Evolutionary conservation across 2,113 vertebrate species (phyloP).

Genomic region (Dendrocopos noguchii): DNA sequence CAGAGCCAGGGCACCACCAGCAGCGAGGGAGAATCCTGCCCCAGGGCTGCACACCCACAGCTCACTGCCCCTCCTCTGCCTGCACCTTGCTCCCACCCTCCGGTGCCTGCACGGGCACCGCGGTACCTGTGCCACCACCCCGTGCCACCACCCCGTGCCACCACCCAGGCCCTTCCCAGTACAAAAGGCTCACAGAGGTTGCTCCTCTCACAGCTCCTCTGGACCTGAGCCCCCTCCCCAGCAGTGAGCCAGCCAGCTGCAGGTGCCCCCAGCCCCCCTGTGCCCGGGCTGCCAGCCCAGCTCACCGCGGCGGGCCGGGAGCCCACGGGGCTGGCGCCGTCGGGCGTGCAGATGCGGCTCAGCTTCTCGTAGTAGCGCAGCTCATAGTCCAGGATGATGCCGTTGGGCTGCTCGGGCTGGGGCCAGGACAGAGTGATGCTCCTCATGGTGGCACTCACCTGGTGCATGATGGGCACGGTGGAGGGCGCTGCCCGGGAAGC

Average conservation of each 20-base stretch:
- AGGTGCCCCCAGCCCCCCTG: neutral
- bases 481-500: slow-evolving; percentile 88
- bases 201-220: neutral
- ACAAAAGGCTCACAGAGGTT: accelerated
- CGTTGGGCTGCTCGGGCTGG: slow-evolving; percentile 97
- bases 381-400: slow-evolving; percentile 98
- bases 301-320: slow-evolving; percentile 23
- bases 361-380: slow-evolving; percentile 97
- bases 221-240: neutral
- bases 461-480: slow-evolving; percentile 98
- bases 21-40: neutral
- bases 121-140: neutral
- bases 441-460: slow-evolving; percentile 98
- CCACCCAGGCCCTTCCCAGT: neutral
- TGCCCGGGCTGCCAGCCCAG: neutral
- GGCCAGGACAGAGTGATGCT: slow-evolving; percentile 99
- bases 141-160: neutral
- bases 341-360: slow-evolving; percentile 73
- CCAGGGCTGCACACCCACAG: accelerated
- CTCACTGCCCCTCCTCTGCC: neutral
- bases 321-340: slow-evolving; percentile 39
- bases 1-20: accelerated
- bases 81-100: neutral
- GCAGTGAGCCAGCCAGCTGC: neutral
- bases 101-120: neutral